Evolutionary conservation across 2,888 invertebrate genomes (phyloP).

Genomic region (Epirrhoe tristata): DNA sequence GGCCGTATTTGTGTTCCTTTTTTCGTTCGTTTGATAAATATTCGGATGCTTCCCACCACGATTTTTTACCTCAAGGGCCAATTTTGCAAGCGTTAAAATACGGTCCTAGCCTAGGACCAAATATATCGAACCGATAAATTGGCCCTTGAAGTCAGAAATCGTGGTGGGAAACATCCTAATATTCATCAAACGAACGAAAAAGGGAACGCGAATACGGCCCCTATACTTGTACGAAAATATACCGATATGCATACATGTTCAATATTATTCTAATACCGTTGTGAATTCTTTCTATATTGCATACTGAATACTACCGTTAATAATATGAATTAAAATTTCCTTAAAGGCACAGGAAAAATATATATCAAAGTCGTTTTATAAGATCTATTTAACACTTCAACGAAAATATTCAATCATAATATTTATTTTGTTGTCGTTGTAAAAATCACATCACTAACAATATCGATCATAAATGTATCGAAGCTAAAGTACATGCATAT

Average conservation of each 20-base stretch:
- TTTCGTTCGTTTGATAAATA: no score
- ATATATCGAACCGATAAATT: no score
- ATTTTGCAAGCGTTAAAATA: no score
- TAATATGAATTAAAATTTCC: background rate
- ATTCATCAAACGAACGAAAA: no score
- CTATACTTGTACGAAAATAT: constrained; percentile 41
- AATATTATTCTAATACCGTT: constrained; percentile 38
- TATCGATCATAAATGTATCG: constrained; percentile 7
- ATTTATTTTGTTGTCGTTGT: background rate
- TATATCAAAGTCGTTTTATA: constrained; percentile 1
- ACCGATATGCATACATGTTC: constrained; percentile 38
- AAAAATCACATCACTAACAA: background rate
- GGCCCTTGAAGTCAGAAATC: no score
- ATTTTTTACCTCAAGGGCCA: no score
- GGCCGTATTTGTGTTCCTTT: no score
- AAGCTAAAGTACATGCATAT: constrained; percentile 24
- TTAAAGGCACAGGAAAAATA: background rate
- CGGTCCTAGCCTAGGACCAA: no score
- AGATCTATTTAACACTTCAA: background rate
- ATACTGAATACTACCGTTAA: constrained; percentile 13
- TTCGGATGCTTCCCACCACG: no score
- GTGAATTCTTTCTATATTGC: constrained; percentile 28
- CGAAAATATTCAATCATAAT: background rate
- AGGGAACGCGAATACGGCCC: no score
- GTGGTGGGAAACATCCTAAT: no score